Conservation (phyloP, 2,888 invertebrate species). For the Drosophila limbata region DNA sequence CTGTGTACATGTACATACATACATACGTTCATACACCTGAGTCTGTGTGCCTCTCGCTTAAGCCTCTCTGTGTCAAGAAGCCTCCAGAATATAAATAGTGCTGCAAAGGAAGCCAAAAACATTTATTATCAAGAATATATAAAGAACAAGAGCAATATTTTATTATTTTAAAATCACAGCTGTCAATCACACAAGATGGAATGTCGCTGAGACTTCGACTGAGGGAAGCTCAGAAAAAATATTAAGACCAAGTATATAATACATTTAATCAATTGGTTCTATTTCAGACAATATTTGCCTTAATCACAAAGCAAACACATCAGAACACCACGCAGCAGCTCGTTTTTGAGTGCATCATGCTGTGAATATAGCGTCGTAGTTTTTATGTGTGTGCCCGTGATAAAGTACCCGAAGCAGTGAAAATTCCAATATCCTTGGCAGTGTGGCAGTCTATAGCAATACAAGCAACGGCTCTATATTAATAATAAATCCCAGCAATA, state of each 20-base stretch:
- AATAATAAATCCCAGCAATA: neutral
- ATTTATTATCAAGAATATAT: slow-evolving; percentile 28
- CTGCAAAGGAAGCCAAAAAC: slow-evolving; percentile 18
- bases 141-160: neutral
- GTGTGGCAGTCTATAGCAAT: slow-evolving; percentile 4
- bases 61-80: slow-evolving; percentile 27
- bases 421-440: slow-evolving; percentile 23
- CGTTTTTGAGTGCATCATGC: neutral
- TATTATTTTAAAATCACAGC: neutral
- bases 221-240: neutral
- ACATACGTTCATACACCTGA: slow-evolving; percentile 10
- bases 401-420: slow-evolving; percentile 3
- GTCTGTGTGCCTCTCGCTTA: slow-evolving; percentile 13
- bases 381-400: neutral
- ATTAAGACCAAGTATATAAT: neutral
- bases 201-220: slow-evolving; percentile 24
- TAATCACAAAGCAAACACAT: slow-evolving; percentile 12
- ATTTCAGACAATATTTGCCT: slow-evolving; percentile 26
- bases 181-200: slow-evolving; percentile 29
- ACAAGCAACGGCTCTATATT: slow-evolving; percentile 3
- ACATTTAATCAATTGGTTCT: slow-evolving; percentile 17
- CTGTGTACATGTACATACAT: slow-evolving; percentile 21
- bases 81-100: slow-evolving; percentile 17
- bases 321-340: slow-evolving; percentile 5
- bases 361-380: slow-evolving; percentile 9